Percentiles rank a stretch among this genome's conserved stretches.
These are phyloP conservation scores for Hydriomena furcata DNA, from an alignment of 2,888 invertebrate genomes.

Conservation along the genomic window DNA sequence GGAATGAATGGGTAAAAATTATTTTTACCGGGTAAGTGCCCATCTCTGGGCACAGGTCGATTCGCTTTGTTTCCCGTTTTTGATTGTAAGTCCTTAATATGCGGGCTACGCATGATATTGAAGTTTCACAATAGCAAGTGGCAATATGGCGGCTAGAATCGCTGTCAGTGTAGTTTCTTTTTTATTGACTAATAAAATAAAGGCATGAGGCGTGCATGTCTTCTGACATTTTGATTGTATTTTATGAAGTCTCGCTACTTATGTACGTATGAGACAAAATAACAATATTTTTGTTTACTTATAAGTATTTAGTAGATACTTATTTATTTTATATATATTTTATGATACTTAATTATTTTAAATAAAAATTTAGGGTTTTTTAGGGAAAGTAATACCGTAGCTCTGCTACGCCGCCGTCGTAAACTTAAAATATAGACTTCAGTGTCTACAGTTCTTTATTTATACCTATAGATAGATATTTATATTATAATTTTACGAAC, in stretches of 20 bases:
- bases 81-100: slow-evolving; percentile 78
- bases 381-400: not conserved
- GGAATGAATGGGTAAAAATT: too few species aligned
- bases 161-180: slow-evolving; percentile 55
- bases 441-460: not conserved
- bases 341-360: too few species aligned
- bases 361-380: too few species aligned
- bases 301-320: too few species aligned
- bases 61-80: slow-evolving; percentile 77
- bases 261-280: not conserved
- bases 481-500: too few species aligned
- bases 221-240: slow-evolving; percentile 15
- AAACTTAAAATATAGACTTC: not conserved
- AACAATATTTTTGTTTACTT: not conserved
- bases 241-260: slow-evolving; percentile 3
- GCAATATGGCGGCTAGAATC: slow-evolving; percentile 64
- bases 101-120: slow-evolving; percentile 77
- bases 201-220: slow-evolving; percentile 8
- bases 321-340: too few species aligned
- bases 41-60: too few species aligned
- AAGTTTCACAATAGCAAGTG: slow-evolving; percentile 76
- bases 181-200: slow-evolving; percentile 50
- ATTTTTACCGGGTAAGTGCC: too few species aligned
- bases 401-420: slow-evolving; percentile 2
- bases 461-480: too few species aligned